These are phyloP conservation scores for Synodontis membranacea DNA, from an alignment of 2,113 vertebrate genomes.

Conservation along the genomic window DNA sequence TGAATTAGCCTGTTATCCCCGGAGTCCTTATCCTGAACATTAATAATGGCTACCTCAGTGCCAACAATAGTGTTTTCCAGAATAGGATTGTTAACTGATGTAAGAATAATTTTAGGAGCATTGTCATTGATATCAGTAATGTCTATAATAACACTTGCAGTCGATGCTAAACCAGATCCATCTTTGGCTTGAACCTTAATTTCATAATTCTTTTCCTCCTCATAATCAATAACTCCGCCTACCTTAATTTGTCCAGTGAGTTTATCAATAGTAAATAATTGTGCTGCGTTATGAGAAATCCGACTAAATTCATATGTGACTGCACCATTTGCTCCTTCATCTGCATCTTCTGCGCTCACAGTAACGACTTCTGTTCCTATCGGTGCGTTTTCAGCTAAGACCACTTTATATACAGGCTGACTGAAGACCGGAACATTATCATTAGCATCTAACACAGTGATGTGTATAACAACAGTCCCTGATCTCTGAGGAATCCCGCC, in stretches of 20 bases:
- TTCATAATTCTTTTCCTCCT: slow-evolving; percentile 48
- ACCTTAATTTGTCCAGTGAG: slow-evolving; percentile 41
- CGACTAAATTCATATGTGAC: slow-evolving; percentile 58
- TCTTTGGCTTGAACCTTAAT: slow-evolving; percentile 40
- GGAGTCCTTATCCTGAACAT: slow-evolving; percentile 52
- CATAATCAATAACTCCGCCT: slow-evolving; percentile 42
- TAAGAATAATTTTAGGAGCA: slow-evolving; percentile 34
- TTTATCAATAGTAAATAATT: slow-evolving; percentile 46
- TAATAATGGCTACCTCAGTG: slow-evolving; percentile 48
- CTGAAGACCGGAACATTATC: slow-evolving; percentile 48
- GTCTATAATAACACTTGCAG: slow-evolving; percentile 49
- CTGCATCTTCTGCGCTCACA: slow-evolving; percentile 56
- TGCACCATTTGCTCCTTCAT: slow-evolving; percentile 76
- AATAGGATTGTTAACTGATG: slow-evolving; percentile 24
- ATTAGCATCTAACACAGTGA: slow-evolving; percentile 61
- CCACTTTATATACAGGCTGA: slow-evolving; percentile 36
- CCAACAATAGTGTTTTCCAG: slow-evolving; percentile 32
- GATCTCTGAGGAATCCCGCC: slow-evolving; percentile 67
- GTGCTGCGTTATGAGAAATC: neutral
- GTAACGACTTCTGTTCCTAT: slow-evolving; percentile 51
- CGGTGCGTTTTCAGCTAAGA: slow-evolving; percentile 50
- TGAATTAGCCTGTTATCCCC: slow-evolving; percentile 48
- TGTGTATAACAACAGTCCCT: slow-evolving; percentile 58
- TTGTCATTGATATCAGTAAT: slow-evolving; percentile 50
- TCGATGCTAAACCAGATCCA: slow-evolving; percentile 44